Percentiles rank a stretch among this genome's conserved stretches.
Conservation (phyloP, 2,797 vertebrate species). For the Coregonus ussuriensis region DNA sequence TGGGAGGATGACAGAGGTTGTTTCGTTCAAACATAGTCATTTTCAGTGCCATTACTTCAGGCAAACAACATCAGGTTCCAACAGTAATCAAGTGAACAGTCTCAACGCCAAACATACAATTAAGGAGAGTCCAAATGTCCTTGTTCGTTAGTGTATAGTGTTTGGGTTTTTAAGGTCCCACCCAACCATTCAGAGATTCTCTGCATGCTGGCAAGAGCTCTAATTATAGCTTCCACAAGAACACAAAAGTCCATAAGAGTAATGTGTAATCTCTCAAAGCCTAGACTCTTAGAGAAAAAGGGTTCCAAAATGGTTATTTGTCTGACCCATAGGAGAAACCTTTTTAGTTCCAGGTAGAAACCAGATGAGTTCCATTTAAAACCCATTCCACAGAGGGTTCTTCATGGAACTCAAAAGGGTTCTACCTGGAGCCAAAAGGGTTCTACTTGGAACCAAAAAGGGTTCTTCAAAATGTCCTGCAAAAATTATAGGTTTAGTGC, state of each 20-base stretch:
- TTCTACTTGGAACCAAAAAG: too few relatives aligned
- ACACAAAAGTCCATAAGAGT: conserved; percentile 16
- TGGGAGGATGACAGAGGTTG: conserved; percentile 23
- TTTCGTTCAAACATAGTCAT: conserved; percentile 40
- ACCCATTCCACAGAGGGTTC: too few relatives aligned
- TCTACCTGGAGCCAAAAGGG: too few relatives aligned
- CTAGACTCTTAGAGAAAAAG: too few relatives aligned
- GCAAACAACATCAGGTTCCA: conserved; percentile 28
- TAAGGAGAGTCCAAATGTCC: conserved; percentile 42
- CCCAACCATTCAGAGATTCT: conserved; percentile 32
- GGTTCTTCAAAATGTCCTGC: too few relatives aligned
- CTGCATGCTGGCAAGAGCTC: conserved; percentile 25
- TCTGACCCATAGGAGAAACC: too few relatives aligned
- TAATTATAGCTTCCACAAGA: conserved; percentile 45
- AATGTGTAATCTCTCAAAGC: not conserved
- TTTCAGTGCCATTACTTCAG: conserved; percentile 50
- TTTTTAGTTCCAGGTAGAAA: too few relatives aligned
- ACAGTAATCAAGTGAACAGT: conserved; percentile 35
- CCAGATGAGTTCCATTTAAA: too few relatives aligned
- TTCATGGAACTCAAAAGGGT: too few relatives aligned
- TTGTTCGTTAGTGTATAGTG: conserved; percentile 44
- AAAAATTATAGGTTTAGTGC: too few relatives aligned
- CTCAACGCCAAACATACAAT: conserved; percentile 56
- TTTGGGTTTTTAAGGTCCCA: conserved; percentile 51
- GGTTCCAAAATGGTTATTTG: too few relatives aligned